Evolutionary conservation across 2,113 vertebrate genomes (phyloP).

Genomic region (Procavia capensis): DNA sequence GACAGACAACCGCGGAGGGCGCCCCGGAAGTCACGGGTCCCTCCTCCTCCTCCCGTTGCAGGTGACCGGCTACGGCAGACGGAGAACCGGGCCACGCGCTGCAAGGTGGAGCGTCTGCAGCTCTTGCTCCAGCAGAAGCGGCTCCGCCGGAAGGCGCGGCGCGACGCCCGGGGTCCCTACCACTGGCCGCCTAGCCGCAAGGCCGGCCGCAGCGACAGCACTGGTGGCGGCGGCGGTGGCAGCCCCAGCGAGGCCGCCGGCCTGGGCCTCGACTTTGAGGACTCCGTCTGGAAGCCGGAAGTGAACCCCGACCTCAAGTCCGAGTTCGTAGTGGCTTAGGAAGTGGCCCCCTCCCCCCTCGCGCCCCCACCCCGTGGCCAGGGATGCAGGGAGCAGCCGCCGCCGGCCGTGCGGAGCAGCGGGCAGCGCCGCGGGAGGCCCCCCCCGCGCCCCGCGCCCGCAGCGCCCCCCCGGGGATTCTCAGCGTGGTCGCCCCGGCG

Average conservation of each 20-base stretch:
- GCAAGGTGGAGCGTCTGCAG: conserved; percentile 98
- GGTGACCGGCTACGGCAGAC: conserved; percentile 97
- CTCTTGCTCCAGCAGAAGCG: conserved; percentile 98
- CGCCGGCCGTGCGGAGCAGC: background rate
- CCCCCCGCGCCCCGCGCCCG: background rate
- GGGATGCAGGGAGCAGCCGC: background rate
- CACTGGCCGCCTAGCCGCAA: conserved; percentile 97
- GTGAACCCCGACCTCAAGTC: conserved; percentile 98
- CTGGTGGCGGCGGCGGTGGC: conserved; percentile 93
- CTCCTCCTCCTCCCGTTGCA: conserved; percentile 59
- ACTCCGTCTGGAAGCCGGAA: conserved; percentile 98
- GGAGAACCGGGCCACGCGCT: conserved; percentile 97
- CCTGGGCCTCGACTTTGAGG: conserved; percentile 97
- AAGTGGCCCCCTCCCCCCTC: background rate
- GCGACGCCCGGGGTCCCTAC: conserved; percentile 94
- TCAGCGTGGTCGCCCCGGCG: conserved; percentile 32
- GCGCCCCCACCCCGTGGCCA: background rate
- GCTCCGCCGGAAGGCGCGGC: conserved; percentile 95
- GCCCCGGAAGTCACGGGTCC: background rate
- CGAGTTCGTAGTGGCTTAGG: conserved; percentile 96
- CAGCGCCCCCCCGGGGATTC: background rate
- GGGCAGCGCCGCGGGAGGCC: background rate
- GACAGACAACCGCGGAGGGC: no score
- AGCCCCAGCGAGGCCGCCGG: conserved; percentile 94
- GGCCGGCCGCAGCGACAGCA: conserved; percentile 94